Evolutionary conservation across 2,797 vertebrate species (phyloP).

Genomic region (Cygnus olor): DNA sequence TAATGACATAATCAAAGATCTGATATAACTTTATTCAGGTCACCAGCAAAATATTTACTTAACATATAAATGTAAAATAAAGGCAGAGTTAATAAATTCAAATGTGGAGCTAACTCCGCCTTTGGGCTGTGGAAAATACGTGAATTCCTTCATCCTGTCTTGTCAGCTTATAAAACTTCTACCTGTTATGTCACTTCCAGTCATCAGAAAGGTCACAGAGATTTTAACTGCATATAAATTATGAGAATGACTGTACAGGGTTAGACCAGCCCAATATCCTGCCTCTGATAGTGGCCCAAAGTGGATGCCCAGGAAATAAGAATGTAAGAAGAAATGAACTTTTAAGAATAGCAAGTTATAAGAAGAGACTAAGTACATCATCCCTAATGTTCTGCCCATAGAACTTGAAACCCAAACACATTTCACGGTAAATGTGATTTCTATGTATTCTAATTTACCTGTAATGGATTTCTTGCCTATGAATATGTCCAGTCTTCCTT

Average conservation of each 20-base stretch:
- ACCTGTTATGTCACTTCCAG: not conserved
- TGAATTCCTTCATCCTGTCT: not conserved
- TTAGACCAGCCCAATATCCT: not conserved
- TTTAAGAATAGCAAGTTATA: not conserved
- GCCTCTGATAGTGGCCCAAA: not conserved
- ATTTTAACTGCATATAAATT: not conserved
- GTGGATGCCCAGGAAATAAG: not conserved
- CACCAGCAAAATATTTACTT: not conserved
- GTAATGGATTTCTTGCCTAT: not conserved
- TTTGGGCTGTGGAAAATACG: not conserved
- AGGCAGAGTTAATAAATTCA: not conserved
- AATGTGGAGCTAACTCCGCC: not conserved
- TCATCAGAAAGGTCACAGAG: not conserved
- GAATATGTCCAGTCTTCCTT: not conserved
- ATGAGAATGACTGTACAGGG: not conserved
- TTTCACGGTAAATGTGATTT: not conserved
- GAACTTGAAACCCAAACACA: not conserved
- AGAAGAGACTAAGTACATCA: not conserved
- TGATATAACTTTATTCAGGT: not conserved
- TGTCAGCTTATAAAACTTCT: not conserved
- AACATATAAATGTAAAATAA: not conserved
- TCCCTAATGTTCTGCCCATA: not conserved
- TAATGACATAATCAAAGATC: not conserved
- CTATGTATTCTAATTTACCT: not conserved
- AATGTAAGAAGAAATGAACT: not conserved